Evolutionary conservation across 2,113 vertebrate genomes (phyloP).

Genomic region (Meles meles): DNA sequence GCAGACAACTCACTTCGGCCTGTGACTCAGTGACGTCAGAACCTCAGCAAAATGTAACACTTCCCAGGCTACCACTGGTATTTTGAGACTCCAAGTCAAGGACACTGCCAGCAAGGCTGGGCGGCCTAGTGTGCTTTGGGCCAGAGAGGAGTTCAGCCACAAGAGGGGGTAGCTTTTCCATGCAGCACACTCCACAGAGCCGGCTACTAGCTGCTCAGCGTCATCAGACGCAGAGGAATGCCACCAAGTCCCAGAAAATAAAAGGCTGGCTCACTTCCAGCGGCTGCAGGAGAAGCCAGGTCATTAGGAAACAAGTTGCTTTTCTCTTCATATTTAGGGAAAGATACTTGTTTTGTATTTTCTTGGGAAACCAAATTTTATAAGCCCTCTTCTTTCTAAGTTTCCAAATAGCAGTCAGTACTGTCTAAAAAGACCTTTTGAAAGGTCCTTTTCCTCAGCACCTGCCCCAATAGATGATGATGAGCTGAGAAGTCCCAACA

Average conservation of each 20-base stretch:
- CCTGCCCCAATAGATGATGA: neutral
- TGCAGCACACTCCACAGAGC: fast-evolving
- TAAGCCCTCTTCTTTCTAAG: neutral
- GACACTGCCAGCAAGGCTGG: neutral
- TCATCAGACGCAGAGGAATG: neutral
- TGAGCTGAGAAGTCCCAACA: neutral
- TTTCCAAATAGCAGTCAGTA: neutral
- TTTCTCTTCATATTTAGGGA: neutral
- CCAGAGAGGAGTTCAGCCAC: neutral
- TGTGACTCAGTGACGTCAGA: neutral
- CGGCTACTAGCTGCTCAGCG: neutral
- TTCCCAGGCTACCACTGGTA: neutral
- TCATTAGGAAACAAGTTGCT: neutral
- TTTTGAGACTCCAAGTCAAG: neutral
- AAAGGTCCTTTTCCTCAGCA: neutral
- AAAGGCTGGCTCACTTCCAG: neutral
- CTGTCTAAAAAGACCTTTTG: neutral
- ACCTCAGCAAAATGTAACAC: neutral
- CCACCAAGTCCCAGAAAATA: neutral
- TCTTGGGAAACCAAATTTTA: neutral
- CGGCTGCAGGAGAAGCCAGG: neutral
- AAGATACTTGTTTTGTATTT: neutral
- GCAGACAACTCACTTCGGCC: neutral
- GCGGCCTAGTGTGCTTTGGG: neutral
- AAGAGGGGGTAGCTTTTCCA: neutral